Evolutionary conservation across 2,113 vertebrate species (phyloP).

Genomic region (Tringa solitaria): DNA sequence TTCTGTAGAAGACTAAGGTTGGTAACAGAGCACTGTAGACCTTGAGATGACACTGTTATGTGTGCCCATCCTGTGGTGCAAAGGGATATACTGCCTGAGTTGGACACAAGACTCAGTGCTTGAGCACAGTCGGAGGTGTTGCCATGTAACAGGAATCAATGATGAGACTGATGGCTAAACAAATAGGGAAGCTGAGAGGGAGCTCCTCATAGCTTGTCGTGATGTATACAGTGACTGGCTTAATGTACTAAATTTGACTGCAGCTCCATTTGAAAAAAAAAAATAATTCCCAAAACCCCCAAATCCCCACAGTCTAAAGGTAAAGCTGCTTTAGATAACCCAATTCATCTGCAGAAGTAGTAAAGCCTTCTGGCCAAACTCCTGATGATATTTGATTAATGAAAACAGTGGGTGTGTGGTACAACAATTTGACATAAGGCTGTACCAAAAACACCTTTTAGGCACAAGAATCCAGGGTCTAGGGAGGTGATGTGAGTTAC

Average conservation of each 20-base stretch:
- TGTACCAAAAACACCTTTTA: neutral
- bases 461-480: neutral
- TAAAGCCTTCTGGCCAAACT: neutral
- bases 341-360: neutral
- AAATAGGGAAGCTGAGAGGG: neutral
- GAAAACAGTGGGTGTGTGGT: neutral
- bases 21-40: neutral
- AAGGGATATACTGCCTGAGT: neutral
- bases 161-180: neutral
- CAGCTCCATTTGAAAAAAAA: neutral
- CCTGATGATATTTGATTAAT: neutral
- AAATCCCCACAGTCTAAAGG: neutral
- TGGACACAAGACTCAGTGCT: neutral
- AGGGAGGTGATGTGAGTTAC: neutral
- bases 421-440: neutral
- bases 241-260: neutral
- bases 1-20: neutral
- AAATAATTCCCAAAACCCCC: neutral
- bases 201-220: neutral
- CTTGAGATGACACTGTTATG: neutral
- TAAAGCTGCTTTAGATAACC: neutral
- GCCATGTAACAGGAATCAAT: neutral
- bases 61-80: neutral
- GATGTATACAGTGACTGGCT: neutral
- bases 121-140: neutral